These are phyloP conservation scores for Brenthis hecate DNA, from an alignment of 2,888 invertebrate genomes.

Conservation along the genomic window DNA sequence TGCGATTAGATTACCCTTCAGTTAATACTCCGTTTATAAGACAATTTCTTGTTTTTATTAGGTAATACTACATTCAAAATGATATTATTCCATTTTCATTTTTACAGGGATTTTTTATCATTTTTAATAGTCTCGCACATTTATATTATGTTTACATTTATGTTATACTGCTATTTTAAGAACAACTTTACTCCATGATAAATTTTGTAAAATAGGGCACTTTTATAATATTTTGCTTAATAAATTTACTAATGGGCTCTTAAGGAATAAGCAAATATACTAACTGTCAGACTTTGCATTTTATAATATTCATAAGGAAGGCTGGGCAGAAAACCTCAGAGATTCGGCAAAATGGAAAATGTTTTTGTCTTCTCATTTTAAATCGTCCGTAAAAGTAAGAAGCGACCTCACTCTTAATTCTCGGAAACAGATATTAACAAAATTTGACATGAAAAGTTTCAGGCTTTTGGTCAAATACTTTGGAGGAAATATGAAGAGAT, in stretches of 20 bases:
- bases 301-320: constrained; percentile 41
- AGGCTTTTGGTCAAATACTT: constrained; percentile 13
- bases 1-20: constrained; percentile 26
- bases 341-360: constrained; percentile 28
- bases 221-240: constrained; percentile 21
- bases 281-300: constrained; percentile 39
- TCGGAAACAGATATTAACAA: constrained; percentile 24
- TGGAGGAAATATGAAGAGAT: not conserved
- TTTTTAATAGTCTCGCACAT: no score
- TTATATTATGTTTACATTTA: no score
- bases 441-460: constrained; percentile 21
- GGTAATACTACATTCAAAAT: no score
- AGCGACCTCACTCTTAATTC: constrained; percentile 15
- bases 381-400: constrained; percentile 28
- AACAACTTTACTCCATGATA: no score
- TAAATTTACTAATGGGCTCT: constrained; percentile 37
- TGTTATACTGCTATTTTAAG: no score
- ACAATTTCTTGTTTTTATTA: not conserved
- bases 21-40: constrained; percentile 16
- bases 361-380: constrained; percentile 28
- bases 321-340: constrained; percentile 29
- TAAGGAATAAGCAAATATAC: constrained; percentile 36
- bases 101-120: no score
- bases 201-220: not conserved
- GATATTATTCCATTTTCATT: no score